Percentiles rank a stretch among this genome's conserved stretches.
Evolutionary conservation across 2,888 invertebrate species (phyloP).

Genomic region (Philhelius pedissequus): DNA sequence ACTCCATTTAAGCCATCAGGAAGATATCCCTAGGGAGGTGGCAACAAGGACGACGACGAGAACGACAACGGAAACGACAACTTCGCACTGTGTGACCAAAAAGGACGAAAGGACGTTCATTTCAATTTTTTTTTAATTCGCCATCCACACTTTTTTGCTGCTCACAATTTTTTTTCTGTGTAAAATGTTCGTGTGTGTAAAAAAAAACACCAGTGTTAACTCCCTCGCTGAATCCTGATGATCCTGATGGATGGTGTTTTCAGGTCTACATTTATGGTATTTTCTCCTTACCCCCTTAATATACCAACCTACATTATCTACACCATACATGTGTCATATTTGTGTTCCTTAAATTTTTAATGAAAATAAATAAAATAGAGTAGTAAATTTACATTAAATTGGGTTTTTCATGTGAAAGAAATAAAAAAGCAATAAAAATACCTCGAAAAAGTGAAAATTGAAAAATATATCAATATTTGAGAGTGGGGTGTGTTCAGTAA

Average conservation of each 20-base stretch:
- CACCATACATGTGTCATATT: neutral
- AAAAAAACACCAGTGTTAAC: constrained; percentile 11
- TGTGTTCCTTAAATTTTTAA: constrained; percentile 41
- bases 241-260: constrained; percentile 54
- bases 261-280: neutral
- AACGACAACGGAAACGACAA: neutral
- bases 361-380: constrained; percentile 23
- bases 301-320: too few species aligned
- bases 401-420: neutral
- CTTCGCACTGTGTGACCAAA: neutral
- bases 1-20: constrained; percentile 51
- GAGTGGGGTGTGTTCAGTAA: constrained; percentile 59
- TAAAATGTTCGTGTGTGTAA: constrained; percentile 33
- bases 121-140: neutral
- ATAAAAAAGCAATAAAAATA: neutral
- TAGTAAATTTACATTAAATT: constrained; percentile 28
- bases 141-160: neutral
- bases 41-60: constrained; percentile 6
- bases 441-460: constrained; percentile 25
- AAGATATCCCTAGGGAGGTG: constrained; percentile 23
- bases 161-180: neutral
- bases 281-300: neutral
- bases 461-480: neutral
- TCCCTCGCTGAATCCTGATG: constrained; percentile 43
- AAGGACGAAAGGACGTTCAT: neutral